Base-by-base conservation (phyloP, 92 coral and sea anemone genomes). In the Epizoanthus rinbou region DNA sequence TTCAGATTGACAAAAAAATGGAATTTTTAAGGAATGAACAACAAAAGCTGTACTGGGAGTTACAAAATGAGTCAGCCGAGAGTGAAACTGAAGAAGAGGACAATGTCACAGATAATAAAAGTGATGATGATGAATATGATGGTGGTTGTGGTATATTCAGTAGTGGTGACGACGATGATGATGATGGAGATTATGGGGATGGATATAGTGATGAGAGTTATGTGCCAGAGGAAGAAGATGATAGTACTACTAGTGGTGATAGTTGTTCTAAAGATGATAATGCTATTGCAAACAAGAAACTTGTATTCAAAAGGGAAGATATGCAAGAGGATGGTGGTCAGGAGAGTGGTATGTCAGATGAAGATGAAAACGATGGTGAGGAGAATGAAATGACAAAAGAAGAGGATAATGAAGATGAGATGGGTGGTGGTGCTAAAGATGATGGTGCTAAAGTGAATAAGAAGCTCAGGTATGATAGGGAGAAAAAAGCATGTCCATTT, bases 1-100 rank as follows among this genome's bases (percentile, higher is more conserved):
- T 67, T 67, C 37, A 67, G 73, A 67, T 67, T 67, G 73, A 67
- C 73, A 31, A 67, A 43, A 67, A 69, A 69, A 69, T 69, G 75
- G 43, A 39, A 69, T 53, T 4, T 28, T 69, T 69, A 23, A 69
- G 47, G 47, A 7, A 41, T 4, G 47, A 41, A 4, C 47, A 41
- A 41, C 47, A 41, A 41, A 41, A 41, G 47, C 8, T 41, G 8
- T 41, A 41, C 47, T 41, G 47, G 47, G 47, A 41, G 5, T 41
- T 41, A 41, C 47, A 41, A 41, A 41, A 41, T 7, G 47, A 41
- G 47, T 41, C 47, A 41, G 8, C 8, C 8, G 47, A 41, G 47
- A 41, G 47, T 41, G 47, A 41, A 41, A 41, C 47, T 41, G 47
- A 41, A 41, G 47, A 41, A 41, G 47, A 41, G 47, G 47, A 41